Conservation (phyloP, 1,140 invertebrate species). For the Zaprionus tsacasi region DNA sequence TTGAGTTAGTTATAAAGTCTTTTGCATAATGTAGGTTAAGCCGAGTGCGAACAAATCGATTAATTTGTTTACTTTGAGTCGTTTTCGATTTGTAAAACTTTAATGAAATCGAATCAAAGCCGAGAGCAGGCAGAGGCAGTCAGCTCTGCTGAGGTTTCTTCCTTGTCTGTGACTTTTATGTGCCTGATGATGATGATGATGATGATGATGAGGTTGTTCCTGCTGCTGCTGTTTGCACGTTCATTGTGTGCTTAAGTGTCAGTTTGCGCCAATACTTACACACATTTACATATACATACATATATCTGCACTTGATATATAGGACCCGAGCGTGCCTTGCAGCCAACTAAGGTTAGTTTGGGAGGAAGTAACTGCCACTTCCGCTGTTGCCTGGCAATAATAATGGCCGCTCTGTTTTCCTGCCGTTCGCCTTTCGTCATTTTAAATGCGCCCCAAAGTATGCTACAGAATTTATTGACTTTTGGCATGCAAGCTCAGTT, state of each 20-base stretch:
- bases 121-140: conserved; percentile 13
- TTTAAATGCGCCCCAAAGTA: conserved; percentile 57
- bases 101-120: conserved; percentile 52
- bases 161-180: conserved; percentile 42
- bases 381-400: conserved; percentile 46
- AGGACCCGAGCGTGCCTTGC: conserved; percentile 60
- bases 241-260: conserved; percentile 73
- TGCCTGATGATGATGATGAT: conserved; percentile 28
- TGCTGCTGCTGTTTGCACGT: conserved; percentile 42
- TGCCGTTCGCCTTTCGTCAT: conserved; percentile 13
- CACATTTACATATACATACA: conserved; percentile 7
- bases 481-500: conserved; percentile 28
- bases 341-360: conserved; percentile 28
- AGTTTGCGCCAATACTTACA: conserved; percentile 32
- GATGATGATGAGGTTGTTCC: conserved; percentile 35
- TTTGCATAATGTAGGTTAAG: conserved; percentile 34
- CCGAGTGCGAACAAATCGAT: conserved; percentile 57
- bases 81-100: conserved; percentile 68
- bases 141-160: conserved; percentile 8
- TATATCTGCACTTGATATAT: conserved; percentile 37
- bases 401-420: conserved; percentile 1
- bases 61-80: conserved; percentile 48
- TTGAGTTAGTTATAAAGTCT: not conserved
- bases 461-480: conserved; percentile 70
- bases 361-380: conserved; percentile 58